Conservation (phyloP, 2,797 vertebrate genomes). For the Leptoclinus maculatus region DNA sequence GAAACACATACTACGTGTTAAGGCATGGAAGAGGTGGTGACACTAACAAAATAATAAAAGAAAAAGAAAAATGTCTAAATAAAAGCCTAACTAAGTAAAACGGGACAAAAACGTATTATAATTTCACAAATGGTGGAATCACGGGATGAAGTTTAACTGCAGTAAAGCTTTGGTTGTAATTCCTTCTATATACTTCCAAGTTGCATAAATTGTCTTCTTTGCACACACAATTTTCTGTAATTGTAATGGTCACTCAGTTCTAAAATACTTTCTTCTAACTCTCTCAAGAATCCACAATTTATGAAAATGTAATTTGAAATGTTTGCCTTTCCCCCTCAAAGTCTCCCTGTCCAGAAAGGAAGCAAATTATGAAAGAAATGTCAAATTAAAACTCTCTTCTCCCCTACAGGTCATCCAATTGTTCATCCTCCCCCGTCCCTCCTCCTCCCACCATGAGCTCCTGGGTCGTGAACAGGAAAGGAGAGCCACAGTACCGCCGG, state of each 20-base stretch:
- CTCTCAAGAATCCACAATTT: neutral
- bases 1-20: neutral
- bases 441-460: conserved; percentile 85
- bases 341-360: neutral
- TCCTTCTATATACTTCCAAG: neutral
- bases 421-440: neutral
- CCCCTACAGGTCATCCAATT: conserved; percentile 14
- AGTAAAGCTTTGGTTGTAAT: neutral
- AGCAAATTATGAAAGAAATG: no score
- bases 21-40: neutral
- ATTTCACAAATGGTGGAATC: neutral
- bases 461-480: conserved; percentile 86
- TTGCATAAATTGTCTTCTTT: conserved; percentile 6
- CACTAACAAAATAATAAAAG: neutral
- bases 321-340: neutral
- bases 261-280: neutral
- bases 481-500: conserved; percentile 89
- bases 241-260: neutral
- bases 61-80: neutral
- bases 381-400: conserved; percentile 1
- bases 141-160: neutral
- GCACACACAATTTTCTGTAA: neutral
- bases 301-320: neutral
- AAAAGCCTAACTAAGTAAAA: neutral
- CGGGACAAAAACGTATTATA: neutral